phyloP scores from a whole-genome alignment of 2,113 vertebrate species.

The Hypanus sabinus region DNA sequence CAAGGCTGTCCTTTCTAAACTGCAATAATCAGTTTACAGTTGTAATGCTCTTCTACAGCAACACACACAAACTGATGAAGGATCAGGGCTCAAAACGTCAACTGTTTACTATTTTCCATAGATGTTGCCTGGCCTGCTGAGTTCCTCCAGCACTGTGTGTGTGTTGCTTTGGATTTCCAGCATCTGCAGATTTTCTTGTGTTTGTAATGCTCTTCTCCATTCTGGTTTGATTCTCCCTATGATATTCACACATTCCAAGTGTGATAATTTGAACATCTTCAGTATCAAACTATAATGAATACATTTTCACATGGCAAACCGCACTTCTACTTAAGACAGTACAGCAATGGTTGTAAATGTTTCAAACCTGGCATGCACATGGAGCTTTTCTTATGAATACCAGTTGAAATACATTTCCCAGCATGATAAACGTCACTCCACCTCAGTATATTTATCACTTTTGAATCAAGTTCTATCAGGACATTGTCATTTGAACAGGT shows the following conservation, averaged over 20 bases:
- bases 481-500: too few relatives aligned
- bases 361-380: background rate
- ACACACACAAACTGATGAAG: too few relatives aligned
- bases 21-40: background rate
- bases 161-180: too few relatives aligned
- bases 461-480: background rate
- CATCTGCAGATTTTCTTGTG: too few relatives aligned
- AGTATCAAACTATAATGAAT: background rate
- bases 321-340: background rate
- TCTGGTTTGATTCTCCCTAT: background rate
- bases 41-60: background rate
- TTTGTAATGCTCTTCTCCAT: background rate
- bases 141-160: too few relatives aligned
- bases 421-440: background rate
- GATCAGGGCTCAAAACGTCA: too few relatives aligned
- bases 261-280: background rate
- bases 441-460: background rate
- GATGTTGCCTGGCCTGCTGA: too few relatives aligned
- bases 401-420: background rate
- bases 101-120: too few relatives aligned
- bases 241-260: background rate
- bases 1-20: background rate
- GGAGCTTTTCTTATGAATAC: background rate
- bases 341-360: constrained; percentile 5
- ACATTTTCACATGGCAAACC: background rate